A percentile compares a stretch with the other conserved stretches of the same genome.
These are phyloP conservation scores for Rattus rattus DNA, from an alignment of 2,113 vertebrate species.

Conservation along the genomic window DNA sequence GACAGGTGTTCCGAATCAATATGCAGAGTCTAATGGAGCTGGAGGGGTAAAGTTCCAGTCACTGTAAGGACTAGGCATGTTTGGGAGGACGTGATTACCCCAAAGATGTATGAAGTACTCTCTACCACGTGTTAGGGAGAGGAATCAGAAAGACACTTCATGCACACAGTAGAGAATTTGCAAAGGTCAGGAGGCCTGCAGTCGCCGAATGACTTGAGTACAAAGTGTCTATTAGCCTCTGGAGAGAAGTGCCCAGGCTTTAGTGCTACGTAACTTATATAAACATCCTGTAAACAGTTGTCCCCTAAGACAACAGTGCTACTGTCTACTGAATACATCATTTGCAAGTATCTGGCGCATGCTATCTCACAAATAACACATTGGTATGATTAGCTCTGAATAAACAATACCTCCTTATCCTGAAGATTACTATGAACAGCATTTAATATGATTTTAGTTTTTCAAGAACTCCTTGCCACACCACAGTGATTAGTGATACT, in stretches of 20 bases:
- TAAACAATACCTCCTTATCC: background rate
- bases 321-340: background rate
- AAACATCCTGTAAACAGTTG: background rate
- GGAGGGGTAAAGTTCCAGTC: background rate
- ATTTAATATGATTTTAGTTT: background rate
- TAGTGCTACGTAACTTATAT: background rate
- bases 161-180: background rate
- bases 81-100: background rate
- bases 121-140: background rate
- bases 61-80: background rate
- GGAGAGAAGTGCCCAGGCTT: background rate
- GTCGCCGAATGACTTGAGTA: background rate
- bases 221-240: background rate
- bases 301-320: background rate
- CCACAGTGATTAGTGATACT: background rate
- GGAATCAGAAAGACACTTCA: background rate
- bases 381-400: background rate
- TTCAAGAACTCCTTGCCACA: background rate
- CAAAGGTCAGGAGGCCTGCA: background rate
- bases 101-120: background rate
- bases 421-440: slow-evolving; percentile 9
- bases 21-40: background rate
- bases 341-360: background rate
- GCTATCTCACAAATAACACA: background rate
- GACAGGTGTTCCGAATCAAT: background rate